A percentile compares a stretch with the other conserved stretches of the same genome.
Evolutionary conservation across 2,797 vertebrate genomes (phyloP).

Genomic region (Chiloscyllium punctatum): DNA sequence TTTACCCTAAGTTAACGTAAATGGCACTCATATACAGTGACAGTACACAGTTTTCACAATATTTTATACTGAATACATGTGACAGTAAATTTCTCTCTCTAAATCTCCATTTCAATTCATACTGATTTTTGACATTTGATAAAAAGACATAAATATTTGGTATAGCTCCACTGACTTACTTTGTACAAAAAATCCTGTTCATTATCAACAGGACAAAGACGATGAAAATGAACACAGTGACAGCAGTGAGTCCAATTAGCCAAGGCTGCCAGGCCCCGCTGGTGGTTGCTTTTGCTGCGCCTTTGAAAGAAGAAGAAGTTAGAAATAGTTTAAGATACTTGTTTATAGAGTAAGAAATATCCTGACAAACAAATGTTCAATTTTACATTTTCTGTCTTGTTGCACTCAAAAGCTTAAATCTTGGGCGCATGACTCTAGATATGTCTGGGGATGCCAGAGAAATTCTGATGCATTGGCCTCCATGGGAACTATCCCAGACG

Average conservation of each 20-base stretch:
- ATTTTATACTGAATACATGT: too few species aligned
- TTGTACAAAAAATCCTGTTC: conserved; percentile 58
- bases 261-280: conserved; percentile 57
- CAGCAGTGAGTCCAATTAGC: conserved; percentile 66
- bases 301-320: background rate
- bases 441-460: too few species aligned
- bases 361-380: background rate
- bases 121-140: background rate
- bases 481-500: too few species aligned
- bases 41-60: too few species aligned
- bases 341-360: background rate
- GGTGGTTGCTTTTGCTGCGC: background rate
- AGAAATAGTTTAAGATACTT: background rate
- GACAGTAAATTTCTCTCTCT: too few species aligned
- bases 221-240: conserved; percentile 71
- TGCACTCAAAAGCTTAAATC: too few species aligned
- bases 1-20: too few species aligned
- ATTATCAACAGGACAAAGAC: conserved; percentile 62
- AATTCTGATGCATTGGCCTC: too few species aligned
- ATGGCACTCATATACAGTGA: too few species aligned
- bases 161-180: conserved; percentile 37
- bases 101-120: background rate
- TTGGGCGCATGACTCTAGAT: too few species aligned
- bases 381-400: background rate
- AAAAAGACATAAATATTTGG: background rate